Evolutionary conservation across 2,797 vertebrate species (phyloP).

Genomic region (Prionace glauca): DNA sequence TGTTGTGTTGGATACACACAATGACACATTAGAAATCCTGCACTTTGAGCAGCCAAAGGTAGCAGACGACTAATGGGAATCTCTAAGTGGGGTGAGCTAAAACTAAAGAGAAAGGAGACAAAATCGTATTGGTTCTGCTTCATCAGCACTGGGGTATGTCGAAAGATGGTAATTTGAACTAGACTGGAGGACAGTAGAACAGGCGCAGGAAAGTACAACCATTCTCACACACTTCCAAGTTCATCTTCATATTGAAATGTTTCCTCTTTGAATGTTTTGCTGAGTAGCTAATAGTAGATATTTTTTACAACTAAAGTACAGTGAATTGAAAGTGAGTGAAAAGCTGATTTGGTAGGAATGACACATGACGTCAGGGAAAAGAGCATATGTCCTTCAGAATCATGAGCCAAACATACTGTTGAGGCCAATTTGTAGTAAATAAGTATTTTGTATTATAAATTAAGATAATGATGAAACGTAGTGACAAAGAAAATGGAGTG

Average conservation of each 20-base stretch:
- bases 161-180: background rate
- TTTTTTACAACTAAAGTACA: background rate
- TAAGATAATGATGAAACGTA: background rate
- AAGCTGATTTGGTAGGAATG: background rate
- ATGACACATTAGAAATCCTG: background rate
- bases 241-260: background rate
- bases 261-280: background rate
- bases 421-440: constrained; percentile 13
- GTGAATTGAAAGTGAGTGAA: background rate
- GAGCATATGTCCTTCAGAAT: background rate
- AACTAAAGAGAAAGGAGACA: background rate
- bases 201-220: background rate
- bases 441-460: constrained; percentile 16
- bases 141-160: background rate
- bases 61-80: background rate
- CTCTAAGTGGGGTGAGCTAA: background rate
- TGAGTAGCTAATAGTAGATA: constrained; percentile 12
- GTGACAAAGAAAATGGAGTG: background rate
- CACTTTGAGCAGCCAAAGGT: background rate
- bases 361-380: background rate
- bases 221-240: background rate
- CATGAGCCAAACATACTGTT: background rate
- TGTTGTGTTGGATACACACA: background rate
- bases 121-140: background rate
- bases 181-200: background rate